Evolutionary conservation across 2,113 vertebrate species (phyloP).

Genomic region (Callipepla californica): DNA sequence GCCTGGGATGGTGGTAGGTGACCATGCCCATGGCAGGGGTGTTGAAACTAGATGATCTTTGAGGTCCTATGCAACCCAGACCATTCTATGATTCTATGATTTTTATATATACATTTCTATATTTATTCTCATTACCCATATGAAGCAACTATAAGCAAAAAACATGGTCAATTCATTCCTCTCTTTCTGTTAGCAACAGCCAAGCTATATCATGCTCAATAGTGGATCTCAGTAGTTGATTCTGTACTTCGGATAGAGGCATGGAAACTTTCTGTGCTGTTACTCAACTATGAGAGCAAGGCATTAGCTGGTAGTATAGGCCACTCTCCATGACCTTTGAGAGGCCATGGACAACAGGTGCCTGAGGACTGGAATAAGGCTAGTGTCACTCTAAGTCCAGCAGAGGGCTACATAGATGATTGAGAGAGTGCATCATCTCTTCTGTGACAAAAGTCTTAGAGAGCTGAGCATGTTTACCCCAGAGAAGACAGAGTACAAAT

Average conservation of each 20-base stretch:
- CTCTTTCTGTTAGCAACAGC: not conserved
- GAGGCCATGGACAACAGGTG: not conserved
- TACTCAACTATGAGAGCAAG: not conserved
- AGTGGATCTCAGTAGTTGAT: not conserved
- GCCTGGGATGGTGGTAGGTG: no score
- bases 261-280: not conserved
- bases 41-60: no score
- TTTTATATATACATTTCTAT: not conserved
- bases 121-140: not conserved
- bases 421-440: not conserved
- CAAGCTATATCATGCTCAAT: not conserved
- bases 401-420: not conserved
- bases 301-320: not conserved
- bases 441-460: not conserved
- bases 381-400: not conserved
- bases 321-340: not conserved
- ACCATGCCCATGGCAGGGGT: no score
- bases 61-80: no score
- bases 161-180: rapidly evolving
- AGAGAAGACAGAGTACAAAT: not conserved
- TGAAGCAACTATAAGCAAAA: not conserved
- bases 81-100: no score
- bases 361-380: not conserved
- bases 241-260: not conserved
- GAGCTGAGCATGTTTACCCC: not conserved